Evolutionary conservation across 2,888 invertebrate genomes (phyloP).

Genomic region (Archaeoteleia sp.): DNA sequence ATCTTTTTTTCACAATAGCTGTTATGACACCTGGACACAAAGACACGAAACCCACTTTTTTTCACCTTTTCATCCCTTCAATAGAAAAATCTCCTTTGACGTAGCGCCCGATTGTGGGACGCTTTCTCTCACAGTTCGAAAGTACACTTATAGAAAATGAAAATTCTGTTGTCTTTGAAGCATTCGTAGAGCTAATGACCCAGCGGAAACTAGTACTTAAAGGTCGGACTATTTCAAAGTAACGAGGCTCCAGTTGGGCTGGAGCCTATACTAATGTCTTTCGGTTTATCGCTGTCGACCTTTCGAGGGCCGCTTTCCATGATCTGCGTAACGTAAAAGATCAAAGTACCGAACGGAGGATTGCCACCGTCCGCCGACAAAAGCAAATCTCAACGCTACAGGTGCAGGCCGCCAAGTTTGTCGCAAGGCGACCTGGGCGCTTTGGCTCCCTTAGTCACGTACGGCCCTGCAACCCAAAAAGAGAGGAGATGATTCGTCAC

Average conservation of each 20-base stretch:
- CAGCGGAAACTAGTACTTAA: conserved; percentile 2
- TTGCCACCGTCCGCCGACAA: conserved; percentile 57
- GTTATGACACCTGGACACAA: too few relatives aligned
- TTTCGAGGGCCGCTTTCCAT: conserved; percentile 14
- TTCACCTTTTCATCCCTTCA: too few relatives aligned
- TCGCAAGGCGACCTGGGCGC: conserved; percentile 14
- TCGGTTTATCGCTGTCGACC: conserved; percentile 20
- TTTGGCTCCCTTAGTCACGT: conserved; percentile 19
- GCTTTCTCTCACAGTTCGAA: neutral
- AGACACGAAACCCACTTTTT: too few relatives aligned
- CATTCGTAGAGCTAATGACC: conserved; percentile 5
- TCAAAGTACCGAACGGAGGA: conserved; percentile 56
- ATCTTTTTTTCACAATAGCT: too few relatives aligned
- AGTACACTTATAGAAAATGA: neutral
- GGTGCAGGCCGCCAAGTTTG: conserved; percentile 16
- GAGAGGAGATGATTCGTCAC: neutral
- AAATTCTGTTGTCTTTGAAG: neutral
- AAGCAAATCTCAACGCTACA: conserved; percentile 56
- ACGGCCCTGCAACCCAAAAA: conserved; percentile 14
- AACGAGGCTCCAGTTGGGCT: conserved; percentile 16
- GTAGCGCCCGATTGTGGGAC: too few relatives aligned
- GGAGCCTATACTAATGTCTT: neutral
- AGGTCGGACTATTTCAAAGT: conserved; percentile 12
- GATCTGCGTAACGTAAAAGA: conserved; percentile 53
- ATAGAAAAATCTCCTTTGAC: too few relatives aligned